These are phyloP conservation scores for Mola mola DNA, from an alignment of 2,113 vertebrate genomes.

Conservation along the genomic window DNA sequence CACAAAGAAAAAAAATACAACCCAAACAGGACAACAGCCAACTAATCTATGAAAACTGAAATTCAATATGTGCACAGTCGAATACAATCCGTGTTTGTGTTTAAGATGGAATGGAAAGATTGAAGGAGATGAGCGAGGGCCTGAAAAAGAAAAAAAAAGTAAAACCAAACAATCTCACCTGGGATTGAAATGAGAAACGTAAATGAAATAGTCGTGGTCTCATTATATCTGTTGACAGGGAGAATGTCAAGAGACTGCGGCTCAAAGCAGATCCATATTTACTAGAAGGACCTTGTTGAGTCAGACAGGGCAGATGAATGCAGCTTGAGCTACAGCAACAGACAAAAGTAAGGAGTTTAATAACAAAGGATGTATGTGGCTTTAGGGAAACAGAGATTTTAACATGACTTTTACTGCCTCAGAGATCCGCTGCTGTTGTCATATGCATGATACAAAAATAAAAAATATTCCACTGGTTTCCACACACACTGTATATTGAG, in stretches of 20 bases:
- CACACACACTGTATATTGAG: background rate
- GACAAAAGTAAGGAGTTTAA: constrained; percentile 28
- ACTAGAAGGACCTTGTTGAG: constrained; percentile 46
- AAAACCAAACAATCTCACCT: constrained; percentile 6
- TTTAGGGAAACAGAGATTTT: constrained; percentile 41
- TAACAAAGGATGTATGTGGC: constrained; percentile 32
- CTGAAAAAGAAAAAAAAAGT: constrained; percentile 23
- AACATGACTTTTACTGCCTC: constrained; percentile 42
- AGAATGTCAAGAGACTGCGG: constrained; percentile 27
- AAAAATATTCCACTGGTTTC: constrained; percentile 23
- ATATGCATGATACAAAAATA: constrained; percentile 16
- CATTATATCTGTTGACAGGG: constrained; percentile 62
- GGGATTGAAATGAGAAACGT: constrained; percentile 53
- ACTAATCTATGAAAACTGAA: background rate
- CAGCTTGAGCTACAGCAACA: constrained; percentile 14
- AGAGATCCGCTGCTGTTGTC: constrained; percentile 29
- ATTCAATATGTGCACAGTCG: background rate
- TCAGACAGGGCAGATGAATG: constrained; percentile 31
- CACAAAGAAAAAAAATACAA: constrained; percentile 22
- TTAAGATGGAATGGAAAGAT: background rate
- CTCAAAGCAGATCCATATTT: constrained; percentile 53
- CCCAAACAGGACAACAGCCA: constrained; percentile 13
- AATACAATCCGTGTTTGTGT: background rate
- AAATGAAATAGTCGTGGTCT: constrained; percentile 59
- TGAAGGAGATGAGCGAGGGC: constrained; percentile 11